These are phyloP conservation scores for Sinopyrophorus schimmeli DNA, from an alignment of 2,888 invertebrate genomes.

Conservation along the genomic window DNA sequence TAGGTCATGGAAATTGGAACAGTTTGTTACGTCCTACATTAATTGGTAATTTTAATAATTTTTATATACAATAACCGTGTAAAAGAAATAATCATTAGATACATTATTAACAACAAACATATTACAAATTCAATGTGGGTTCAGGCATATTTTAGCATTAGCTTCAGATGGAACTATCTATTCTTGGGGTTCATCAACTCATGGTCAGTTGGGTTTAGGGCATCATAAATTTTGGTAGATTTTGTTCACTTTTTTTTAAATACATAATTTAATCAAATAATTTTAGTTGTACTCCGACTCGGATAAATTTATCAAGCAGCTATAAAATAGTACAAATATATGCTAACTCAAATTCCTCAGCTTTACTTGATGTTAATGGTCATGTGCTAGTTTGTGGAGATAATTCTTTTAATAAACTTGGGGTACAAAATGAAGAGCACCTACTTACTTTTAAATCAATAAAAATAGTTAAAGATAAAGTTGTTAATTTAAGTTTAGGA, in stretches of 20 bases:
- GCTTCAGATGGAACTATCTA: constrained; percentile 64
- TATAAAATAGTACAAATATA: constrained; percentile 58
- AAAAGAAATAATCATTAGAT: too few relatives aligned
- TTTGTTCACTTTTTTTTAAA: constrained; percentile 7
- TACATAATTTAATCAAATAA: not conserved
- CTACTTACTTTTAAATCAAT: constrained; percentile 45
- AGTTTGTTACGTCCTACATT: constrained; percentile 62
- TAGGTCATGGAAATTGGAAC: constrained; percentile 67
- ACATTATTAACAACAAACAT: constrained; percentile 63
- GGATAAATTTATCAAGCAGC: constrained; percentile 55
- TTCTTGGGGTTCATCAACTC: constrained; percentile 67
- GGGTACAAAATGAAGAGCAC: constrained; percentile 51
- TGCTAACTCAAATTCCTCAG: constrained; percentile 66
- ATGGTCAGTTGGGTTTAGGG: constrained; percentile 65
- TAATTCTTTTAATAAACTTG: constrained; percentile 67
- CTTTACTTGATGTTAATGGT: constrained; percentile 63
- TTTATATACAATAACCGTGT: too few relatives aligned
- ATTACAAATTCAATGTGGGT: constrained; percentile 63
- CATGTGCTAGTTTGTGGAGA: constrained; percentile 66
- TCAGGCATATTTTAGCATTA: constrained; percentile 66
- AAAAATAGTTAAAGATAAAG: constrained; percentile 58
- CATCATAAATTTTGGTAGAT: constrained; percentile 56
- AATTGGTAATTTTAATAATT: constrained; percentile 52
- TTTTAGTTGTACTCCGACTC: constrained; percentile 55
- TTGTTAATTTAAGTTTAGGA: constrained; percentile 64